phyloP scores from a whole-genome alignment of 2,888 invertebrate species.

The Sarcophaga rosellei region DNA sequence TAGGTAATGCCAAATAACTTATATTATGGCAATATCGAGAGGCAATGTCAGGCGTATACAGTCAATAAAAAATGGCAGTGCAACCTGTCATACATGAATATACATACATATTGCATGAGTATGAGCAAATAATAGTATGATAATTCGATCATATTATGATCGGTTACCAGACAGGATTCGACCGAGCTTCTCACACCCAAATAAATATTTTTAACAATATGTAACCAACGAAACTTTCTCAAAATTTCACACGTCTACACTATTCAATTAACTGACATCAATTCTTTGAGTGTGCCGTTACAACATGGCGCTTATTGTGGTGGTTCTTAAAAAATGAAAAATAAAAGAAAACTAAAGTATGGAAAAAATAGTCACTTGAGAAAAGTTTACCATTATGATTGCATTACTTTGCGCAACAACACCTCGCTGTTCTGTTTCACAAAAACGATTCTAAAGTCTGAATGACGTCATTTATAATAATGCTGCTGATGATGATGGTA shows the following conservation, averaged over 20 bases:
- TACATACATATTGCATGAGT: no score
- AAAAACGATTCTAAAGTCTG: constrained; percentile 1
- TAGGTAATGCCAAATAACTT: constrained; percentile 9
- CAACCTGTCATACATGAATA: no score
- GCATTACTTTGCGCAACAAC: constrained; percentile 7
- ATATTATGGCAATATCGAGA: background rate
- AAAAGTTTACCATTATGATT: constrained; percentile 44
- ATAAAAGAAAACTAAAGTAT: background rate
- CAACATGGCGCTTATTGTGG: background rate
- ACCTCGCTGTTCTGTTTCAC: background rate
- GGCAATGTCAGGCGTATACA: background rate
- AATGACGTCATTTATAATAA: constrained; percentile 65
- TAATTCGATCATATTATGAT: no score
- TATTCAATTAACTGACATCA: no score
- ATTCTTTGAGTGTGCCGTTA: constrained; percentile 18
- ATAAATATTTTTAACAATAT: no score
- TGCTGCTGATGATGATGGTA: constrained; percentile 57
- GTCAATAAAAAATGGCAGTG: constrained; percentile 22
- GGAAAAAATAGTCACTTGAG: constrained; percentile 47
- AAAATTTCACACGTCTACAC: no score
- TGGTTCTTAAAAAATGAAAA: background rate
- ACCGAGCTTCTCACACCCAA: no score
- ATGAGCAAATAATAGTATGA: no score
- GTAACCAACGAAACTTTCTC: no score
- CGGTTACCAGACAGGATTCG: no score